These are phyloP conservation scores for Erpobdella octoculata DNA, from an alignment of 2,888 invertebrate genomes.

Conservation along the genomic window DNA sequence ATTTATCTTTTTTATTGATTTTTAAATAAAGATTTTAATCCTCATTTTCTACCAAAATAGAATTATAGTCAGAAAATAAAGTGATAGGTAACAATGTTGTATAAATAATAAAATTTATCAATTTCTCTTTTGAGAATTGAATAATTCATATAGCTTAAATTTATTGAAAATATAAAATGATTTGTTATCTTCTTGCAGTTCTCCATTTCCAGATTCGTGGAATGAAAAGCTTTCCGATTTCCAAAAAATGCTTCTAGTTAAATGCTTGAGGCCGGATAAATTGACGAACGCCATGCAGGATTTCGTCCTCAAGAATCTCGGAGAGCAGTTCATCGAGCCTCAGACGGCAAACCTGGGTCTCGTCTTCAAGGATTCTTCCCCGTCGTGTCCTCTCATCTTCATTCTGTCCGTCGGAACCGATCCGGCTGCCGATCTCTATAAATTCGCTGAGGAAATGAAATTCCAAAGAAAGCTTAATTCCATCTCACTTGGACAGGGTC, in stretches of 20 bases:
- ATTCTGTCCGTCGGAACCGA: slow-evolving; percentile 54
- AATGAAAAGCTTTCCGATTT: slow-evolving; percentile 46
- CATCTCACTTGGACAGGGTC: slow-evolving; percentile 81
- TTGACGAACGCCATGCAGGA: slow-evolving; percentile 56
- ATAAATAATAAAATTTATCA: not conserved
- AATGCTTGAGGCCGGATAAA: slow-evolving; percentile 52
- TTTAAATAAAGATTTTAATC: no score
- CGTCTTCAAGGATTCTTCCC: slow-evolving; percentile 53
- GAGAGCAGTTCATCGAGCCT: slow-evolving; percentile 54
- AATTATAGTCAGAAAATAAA: not conserved
- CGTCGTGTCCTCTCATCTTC: slow-evolving; percentile 53
- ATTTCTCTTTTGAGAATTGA: not conserved
- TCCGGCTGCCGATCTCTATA: slow-evolving; percentile 53
- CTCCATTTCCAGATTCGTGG: slow-evolving; percentile 49
- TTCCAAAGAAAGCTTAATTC: slow-evolving; percentile 61
- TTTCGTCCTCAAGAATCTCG: slow-evolving; percentile 50
- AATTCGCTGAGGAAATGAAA: slow-evolving; percentile 56
- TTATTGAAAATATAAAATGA: no score
- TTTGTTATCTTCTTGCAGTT: no score
- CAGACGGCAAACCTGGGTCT: slow-evolving; percentile 51
- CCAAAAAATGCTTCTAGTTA: slow-evolving; percentile 51
- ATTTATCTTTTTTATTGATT: no score
- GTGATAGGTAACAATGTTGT: not conserved
- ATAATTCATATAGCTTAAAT: no score
- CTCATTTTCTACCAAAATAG: no score